Base-by-base conservation (phyloP, 2,113 vertebrate species). In the Acrocephalus arundinaceus region DNA sequence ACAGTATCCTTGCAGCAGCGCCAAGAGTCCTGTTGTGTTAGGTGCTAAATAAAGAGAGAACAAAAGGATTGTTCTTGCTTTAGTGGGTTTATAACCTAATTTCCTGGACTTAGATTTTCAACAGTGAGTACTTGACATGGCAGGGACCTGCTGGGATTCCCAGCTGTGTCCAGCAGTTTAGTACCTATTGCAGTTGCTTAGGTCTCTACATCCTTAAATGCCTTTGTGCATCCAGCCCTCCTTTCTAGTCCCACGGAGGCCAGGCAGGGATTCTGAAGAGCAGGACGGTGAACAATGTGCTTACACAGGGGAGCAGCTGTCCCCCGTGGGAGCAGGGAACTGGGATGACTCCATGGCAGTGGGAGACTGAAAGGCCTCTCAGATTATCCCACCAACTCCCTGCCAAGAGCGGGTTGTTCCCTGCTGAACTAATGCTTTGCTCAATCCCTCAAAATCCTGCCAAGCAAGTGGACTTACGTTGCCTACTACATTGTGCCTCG, bases 41-140 rank as follows among this genome's bases (percentile, higher is more conserved):
- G 94, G 88, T 87, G 76, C 76, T 93, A 85, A 92, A 81, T 41
- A 89, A 65, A 80, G 39, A 73, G 83, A 89, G 86, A 89, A 81
- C 76, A 92, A 88, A 92, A 95, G 79, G 79, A 85, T 90, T 6
- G 18, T 35, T 90, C 88, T 88, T 89, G 70, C 72, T 89, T 75
- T 72, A 39, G 79, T 61, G 73, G 70, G 48, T 86, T 90, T 93
- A 78, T 49, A 89, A 78, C 89, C 92, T 80, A 15, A 90, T 97
- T 97, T 94, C 86, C 95, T 78, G 83, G 83, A 49, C 39, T 92
- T 90, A 51, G 72, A 59, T 75, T 92, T 94, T 86, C 90, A 68
- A 2, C 1, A 4, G 73, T 28, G 72, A 78, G 68, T 45, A 41
- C 90, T 71, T 85, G 87, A 67, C 61, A 23, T 54, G 51, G 79